A percentile compares a stretch with the other conserved stretches of the same genome.
Evolutionary conservation across 2,888 invertebrate species (phyloP).

Genomic region (Caenorhabditis sp.): DNA sequence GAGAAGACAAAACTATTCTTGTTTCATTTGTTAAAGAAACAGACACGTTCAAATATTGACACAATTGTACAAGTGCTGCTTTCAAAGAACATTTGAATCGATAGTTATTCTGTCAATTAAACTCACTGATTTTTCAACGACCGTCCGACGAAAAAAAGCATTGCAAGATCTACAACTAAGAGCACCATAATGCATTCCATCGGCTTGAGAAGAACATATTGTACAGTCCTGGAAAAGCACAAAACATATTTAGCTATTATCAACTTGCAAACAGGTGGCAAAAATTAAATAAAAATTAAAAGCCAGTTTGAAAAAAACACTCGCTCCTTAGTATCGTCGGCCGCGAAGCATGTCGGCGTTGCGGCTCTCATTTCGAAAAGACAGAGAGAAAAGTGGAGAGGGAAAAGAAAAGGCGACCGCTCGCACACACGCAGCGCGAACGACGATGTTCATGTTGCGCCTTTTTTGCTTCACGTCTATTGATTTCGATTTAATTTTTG

Average conservation of each 20-base stretch:
- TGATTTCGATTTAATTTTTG: too few relatives aligned
- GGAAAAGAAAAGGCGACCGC: too few relatives aligned
- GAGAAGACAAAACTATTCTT: background rate
- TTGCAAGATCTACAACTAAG: conserved; percentile 60
- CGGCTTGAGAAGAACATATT: conserved; percentile 60
- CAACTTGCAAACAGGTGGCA: too few relatives aligned
- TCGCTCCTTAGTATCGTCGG: too few relatives aligned
- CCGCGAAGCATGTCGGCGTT: too few relatives aligned
- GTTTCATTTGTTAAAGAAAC: background rate
- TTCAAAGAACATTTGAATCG: background rate
- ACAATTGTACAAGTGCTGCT: background rate
- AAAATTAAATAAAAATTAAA: too few relatives aligned
- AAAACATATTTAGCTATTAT: background rate
- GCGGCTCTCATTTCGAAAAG: too few relatives aligned
- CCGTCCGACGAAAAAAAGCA: conserved; percentile 63
- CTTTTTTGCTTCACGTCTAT: too few relatives aligned
- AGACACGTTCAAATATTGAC: background rate
- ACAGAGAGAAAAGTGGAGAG: too few relatives aligned
- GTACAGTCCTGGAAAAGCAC: conserved; percentile 48
- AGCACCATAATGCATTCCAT: conserved; percentile 66
- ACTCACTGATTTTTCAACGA: conserved; percentile 62
- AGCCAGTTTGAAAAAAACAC: too few relatives aligned
- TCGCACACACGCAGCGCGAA: too few relatives aligned
- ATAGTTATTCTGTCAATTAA: background rate
- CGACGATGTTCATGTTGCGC: too few relatives aligned